Conservation (phyloP, 2,797 vertebrate species). For the Pangasius macronema region DNA sequence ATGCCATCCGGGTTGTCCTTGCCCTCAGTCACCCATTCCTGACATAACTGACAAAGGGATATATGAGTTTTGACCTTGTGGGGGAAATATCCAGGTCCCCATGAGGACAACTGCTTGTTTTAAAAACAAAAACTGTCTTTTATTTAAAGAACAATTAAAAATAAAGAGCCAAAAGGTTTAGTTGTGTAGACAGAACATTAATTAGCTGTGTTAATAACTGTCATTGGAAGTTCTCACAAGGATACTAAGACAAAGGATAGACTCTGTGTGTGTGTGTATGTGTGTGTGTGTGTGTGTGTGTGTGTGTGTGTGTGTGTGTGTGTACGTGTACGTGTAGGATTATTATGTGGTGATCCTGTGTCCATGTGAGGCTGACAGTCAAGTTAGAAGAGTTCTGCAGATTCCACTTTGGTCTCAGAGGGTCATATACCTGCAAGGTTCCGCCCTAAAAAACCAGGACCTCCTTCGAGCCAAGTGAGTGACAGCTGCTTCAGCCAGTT, state of each 20-base stretch:
- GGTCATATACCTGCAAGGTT: conserved; percentile 85
- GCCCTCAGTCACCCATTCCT: not conserved
- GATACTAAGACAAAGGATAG: too few relatives aligned
- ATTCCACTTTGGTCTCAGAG: conserved; percentile 87
- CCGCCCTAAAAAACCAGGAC: conserved; percentile 84
- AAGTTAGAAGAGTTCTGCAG: conserved; percentile 82
- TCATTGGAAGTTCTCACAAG: not conserved
- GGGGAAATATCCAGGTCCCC: not conserved
- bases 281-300: not conserved
- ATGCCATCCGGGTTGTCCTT: not conserved
- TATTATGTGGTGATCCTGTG: conserved; percentile 87
- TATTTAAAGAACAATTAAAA: not conserved
- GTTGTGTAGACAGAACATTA: not conserved
- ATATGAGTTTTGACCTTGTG: not conserved
- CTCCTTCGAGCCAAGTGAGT: conserved; percentile 85
- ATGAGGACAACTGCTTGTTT: not conserved
- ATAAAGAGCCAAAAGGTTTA: not conserved
- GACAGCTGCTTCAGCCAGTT: not conserved
- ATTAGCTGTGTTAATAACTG: not conserved
- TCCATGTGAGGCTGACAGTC: conserved; percentile 82
- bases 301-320: conserved; percentile 23
- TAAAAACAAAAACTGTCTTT: too few relatives aligned
- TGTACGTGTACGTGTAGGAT: conserved; percentile 67
- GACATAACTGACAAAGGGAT: not conserved
- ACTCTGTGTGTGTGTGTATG: too few relatives aligned